These are phyloP conservation scores for Betta splendens DNA, from an alignment of 2,797 vertebrate species.

Conservation along the genomic window DNA sequence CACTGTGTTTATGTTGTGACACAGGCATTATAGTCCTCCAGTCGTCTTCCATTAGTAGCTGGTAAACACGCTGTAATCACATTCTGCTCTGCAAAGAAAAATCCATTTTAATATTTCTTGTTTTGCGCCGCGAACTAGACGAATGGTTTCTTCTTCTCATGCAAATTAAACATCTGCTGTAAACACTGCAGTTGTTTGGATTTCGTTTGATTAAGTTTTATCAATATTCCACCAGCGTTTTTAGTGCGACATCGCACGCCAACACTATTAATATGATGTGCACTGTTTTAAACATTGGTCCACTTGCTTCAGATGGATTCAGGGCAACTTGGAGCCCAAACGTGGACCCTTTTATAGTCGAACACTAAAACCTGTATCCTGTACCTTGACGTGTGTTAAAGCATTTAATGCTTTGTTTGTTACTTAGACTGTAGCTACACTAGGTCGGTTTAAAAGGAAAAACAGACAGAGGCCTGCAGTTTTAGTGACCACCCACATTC, in stretches of 20 bases:
- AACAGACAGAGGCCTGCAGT: background rate
- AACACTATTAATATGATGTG: background rate
- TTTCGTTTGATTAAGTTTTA: conserved; percentile 8
- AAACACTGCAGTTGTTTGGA: conserved; percentile 3
- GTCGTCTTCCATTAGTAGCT: conserved; percentile 60
- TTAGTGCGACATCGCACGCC: background rate
- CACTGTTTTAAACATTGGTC: no score
- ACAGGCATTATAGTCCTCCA: conserved; percentile 23
- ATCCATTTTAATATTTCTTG: conserved; percentile 44
- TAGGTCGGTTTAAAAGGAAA: background rate
- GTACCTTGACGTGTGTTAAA: no score
- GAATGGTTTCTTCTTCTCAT: conserved; percentile 23
- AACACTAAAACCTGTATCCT: no score
- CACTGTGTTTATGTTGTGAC: conserved; percentile 47
- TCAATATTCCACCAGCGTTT: background rate
- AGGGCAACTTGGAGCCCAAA: no score
- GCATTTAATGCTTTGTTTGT: no score
- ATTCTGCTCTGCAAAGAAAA: conserved; percentile 44
- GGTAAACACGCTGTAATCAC: conserved; percentile 65
- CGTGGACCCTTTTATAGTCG: no score
- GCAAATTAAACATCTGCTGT: conserved; percentile 21
- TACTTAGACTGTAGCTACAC: no score
- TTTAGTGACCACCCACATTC: background rate
- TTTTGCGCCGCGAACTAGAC: conserved; percentile 13
- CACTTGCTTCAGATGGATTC: no score